Conservation (phyloP, 2,888 invertebrate species). For the Archaeoteleia sp. region DNA sequence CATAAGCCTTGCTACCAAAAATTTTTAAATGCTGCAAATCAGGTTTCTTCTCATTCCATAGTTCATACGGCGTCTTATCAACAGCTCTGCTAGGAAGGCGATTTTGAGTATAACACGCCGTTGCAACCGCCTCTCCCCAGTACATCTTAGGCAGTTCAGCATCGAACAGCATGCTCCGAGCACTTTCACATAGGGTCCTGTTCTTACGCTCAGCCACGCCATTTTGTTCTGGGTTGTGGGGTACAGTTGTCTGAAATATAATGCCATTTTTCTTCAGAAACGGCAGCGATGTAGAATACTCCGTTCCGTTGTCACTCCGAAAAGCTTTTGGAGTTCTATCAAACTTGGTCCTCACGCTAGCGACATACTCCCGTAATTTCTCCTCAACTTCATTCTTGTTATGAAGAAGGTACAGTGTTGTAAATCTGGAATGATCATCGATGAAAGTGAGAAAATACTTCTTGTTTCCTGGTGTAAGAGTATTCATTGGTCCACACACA, state of each 20-base stretch:
- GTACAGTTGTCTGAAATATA: constrained; percentile 44
- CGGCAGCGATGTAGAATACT: constrained; percentile 54
- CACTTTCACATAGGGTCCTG: constrained; percentile 52
- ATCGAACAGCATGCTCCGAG: constrained; percentile 55
- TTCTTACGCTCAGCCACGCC: constrained; percentile 57
- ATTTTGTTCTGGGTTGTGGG: constrained; percentile 56
- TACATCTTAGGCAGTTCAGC: constrained; percentile 47
- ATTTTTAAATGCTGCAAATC: constrained; percentile 41
- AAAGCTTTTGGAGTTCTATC: constrained; percentile 29
- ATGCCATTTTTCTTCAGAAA: constrained; percentile 58
- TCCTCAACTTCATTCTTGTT: constrained; percentile 23
- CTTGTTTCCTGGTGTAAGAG: constrained; percentile 55
- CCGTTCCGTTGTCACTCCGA: constrained; percentile 56
- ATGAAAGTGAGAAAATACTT: constrained; percentile 62
- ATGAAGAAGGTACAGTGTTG: constrained; percentile 21
- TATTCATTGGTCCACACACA: constrained; percentile 64
- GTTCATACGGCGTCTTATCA: constrained; percentile 50
- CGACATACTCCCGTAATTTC: constrained; percentile 20
- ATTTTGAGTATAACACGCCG: constrained; percentile 52
- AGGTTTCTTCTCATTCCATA: constrained; percentile 49
- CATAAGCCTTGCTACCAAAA: constrained; percentile 53
- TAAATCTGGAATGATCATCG: constrained; percentile 63
- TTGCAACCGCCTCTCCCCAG: constrained; percentile 56
- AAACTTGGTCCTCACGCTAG: constrained; percentile 18
- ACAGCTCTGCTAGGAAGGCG: constrained; percentile 37